Percentiles rank a stretch among this genome's conserved stretches.
Conservation (phyloP, 2,113 vertebrate species). For the Limnothrissa miodon region DNA sequence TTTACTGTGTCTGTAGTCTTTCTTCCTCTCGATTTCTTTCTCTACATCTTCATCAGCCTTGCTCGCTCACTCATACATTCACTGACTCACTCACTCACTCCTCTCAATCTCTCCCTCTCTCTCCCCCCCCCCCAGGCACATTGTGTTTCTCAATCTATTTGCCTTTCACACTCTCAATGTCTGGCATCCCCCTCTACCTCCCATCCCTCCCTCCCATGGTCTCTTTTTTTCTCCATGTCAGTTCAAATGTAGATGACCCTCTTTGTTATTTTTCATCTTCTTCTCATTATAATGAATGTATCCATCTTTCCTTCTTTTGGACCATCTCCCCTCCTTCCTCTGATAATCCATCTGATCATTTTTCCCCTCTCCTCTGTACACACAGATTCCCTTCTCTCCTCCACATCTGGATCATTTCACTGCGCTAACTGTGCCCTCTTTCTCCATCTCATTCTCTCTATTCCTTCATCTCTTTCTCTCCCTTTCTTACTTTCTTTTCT, state of each 20-base stretch:
- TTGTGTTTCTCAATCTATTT: neutral
- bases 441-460: neutral
- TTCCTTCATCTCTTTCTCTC: conserved; percentile 25
- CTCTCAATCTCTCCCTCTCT: conserved; percentile 1
- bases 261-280: neutral
- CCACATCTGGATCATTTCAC: too few relatives aligned
- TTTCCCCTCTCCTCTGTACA: too few relatives aligned
- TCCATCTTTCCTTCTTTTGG: rapidly evolving
- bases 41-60: neutral
- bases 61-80: too few relatives aligned
- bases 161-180: neutral
- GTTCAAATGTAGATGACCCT: too few relatives aligned
- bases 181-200: neutral
- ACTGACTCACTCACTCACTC: too few relatives aligned
- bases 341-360: too few relatives aligned
- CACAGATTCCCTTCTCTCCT: too few relatives aligned
- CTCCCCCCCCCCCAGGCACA: neutral
- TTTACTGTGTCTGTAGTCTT: neutral
- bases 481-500: neutral
- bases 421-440: conserved; percentile 11
- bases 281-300: too few relatives aligned
- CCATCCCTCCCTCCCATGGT: neutral
- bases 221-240: neutral
- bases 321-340: neutral
- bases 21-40: neutral